Evolutionary conservation across 2,888 invertebrate species (phyloP).

Genomic region (Alviniconcha strummeri): DNA sequence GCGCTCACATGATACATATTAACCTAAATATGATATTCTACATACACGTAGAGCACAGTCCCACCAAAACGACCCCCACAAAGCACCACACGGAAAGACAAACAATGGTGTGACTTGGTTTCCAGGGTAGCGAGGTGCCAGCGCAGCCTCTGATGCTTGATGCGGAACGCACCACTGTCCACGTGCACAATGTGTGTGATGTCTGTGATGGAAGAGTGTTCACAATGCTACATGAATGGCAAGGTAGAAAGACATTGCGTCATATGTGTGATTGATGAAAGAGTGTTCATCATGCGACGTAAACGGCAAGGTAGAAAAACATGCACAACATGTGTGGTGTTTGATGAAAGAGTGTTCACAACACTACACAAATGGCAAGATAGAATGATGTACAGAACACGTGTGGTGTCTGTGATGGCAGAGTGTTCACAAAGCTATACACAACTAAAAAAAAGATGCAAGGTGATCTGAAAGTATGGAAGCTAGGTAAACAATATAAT

Average conservation of each 20-base stretch:
- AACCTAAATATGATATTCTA: too few relatives aligned
- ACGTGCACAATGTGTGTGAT: constrained; percentile 61
- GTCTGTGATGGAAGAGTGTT: constrained; percentile 63
- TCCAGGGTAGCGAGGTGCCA: neutral
- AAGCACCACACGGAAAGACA: too few relatives aligned
- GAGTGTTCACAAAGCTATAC: too few relatives aligned
- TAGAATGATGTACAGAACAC: constrained; percentile 54
- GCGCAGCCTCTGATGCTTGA: constrained; percentile 44
- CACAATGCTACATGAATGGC: constrained; percentile 58
- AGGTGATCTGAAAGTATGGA: too few relatives aligned
- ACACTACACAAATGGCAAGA: constrained; percentile 60
- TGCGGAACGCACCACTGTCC: constrained; percentile 35
- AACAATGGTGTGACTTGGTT: neutral
- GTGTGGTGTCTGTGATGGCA: constrained; percentile 48
- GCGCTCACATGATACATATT: too few relatives aligned
- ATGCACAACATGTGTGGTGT: constrained; percentile 37
- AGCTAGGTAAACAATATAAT: too few relatives aligned
- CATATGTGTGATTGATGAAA: constrained; percentile 55
- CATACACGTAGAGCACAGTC: too few relatives aligned
- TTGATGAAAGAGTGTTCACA: constrained; percentile 61
- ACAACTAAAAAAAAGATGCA: too few relatives aligned
- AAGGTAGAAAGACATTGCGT: constrained; percentile 56
- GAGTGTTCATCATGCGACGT: too few relatives aligned
- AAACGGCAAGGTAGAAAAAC: too few relatives aligned
- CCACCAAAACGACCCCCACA: too few relatives aligned